Conservation (phyloP, 92 coral and sea anemone genomes). For the Palythoa heliodiscus region DNA sequence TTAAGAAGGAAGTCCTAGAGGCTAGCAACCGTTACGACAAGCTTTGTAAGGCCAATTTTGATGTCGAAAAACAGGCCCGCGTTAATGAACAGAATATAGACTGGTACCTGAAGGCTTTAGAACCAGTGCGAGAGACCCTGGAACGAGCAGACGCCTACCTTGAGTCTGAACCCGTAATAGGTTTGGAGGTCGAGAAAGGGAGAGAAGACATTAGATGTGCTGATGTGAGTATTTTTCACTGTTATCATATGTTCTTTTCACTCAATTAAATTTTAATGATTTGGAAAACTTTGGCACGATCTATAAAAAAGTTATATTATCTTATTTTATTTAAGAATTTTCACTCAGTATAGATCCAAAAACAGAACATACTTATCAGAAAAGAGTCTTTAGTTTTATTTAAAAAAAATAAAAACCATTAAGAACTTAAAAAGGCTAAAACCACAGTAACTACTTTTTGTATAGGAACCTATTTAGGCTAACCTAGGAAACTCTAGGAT, state of each 20-base stretch:
- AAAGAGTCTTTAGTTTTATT: too few relatives aligned
- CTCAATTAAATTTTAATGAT: too few relatives aligned
- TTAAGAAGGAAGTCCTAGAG: slow-evolving; percentile 78
- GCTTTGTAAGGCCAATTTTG: slow-evolving; percentile 76
- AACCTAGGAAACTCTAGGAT: too few relatives aligned
- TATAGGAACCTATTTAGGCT: too few relatives aligned
- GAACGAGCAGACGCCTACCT: slow-evolving; percentile 71
- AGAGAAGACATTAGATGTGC: slow-evolving; percentile 79
- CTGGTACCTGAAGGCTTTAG: slow-evolving; percentile 79
- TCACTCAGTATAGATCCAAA: too few relatives aligned
- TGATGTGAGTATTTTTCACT: slow-evolving; percentile 56
- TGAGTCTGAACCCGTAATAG: slow-evolving; percentile 77
- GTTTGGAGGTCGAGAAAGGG: slow-evolving; percentile 82
- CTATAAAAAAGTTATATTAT: too few relatives aligned
- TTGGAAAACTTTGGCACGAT: too few relatives aligned
- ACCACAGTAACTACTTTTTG: too few relatives aligned
- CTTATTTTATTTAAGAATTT: too few relatives aligned
- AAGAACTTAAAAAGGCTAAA: too few relatives aligned
- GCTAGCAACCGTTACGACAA: slow-evolving; percentile 83
- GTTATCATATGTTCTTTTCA: neutral
- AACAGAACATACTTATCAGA: too few relatives aligned
- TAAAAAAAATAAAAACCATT: too few relatives aligned
- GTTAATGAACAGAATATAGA: slow-evolving; percentile 74
- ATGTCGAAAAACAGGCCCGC: slow-evolving; percentile 74
- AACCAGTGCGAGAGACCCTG: slow-evolving; percentile 80